Base-by-base conservation (phyloP, 2,113 vertebrate species). In the Anoura caudifer region DNA sequence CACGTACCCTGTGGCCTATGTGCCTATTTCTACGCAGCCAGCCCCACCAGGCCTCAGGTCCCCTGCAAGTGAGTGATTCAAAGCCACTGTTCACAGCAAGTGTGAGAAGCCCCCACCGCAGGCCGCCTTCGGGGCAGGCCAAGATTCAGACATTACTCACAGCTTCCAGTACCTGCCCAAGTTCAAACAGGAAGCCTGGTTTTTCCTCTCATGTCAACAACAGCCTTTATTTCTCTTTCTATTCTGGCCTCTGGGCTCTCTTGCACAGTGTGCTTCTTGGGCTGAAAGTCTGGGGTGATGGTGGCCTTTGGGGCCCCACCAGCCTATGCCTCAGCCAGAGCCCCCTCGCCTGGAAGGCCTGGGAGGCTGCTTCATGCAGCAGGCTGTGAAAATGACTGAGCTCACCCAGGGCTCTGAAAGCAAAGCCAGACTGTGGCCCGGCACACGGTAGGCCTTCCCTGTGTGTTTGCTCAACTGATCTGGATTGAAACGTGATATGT, bases 131-230 rank as follows among this genome's bases (percentile, higher is more conserved):
- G 95, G 98, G 97, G 97, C 96, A 97, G 97, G 98, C 98, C 97
- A 98, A 98, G 98, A 98, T 98, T 98, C 98, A 77, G 97, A 99
- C 99, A 99, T 99, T 99, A 99, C 98, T 99, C 99, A 99, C 98
- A 98, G 98, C 99, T 99, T 99, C 99, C 98, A 99, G 99, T 98
- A 98, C 99, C 99, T 99, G 98, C 98, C 98, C 98, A 98, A 98
- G 99, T 99, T 99, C 99, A 99, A 98, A 99, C 99, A 99, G 99
- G 99, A 99, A 99, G 98, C 98, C 97, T 94, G 97, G 97, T 97
- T 99, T 98, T 99, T 99, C 98, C 98, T 99, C 98, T 98, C 96
- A 96, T 98, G 98, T 99, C 98, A 99, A 99, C 99, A 99, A 98
- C 98, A 85, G 86, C 54, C 88, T 77, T 56, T 63, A 33, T 90